Percentiles rank a stretch among this genome's conserved stretches.
These are phyloP conservation scores for Eleutherodactylus coqui DNA, from an alignment of 2,797 vertebrate species.

Conservation along the genomic window DNA sequence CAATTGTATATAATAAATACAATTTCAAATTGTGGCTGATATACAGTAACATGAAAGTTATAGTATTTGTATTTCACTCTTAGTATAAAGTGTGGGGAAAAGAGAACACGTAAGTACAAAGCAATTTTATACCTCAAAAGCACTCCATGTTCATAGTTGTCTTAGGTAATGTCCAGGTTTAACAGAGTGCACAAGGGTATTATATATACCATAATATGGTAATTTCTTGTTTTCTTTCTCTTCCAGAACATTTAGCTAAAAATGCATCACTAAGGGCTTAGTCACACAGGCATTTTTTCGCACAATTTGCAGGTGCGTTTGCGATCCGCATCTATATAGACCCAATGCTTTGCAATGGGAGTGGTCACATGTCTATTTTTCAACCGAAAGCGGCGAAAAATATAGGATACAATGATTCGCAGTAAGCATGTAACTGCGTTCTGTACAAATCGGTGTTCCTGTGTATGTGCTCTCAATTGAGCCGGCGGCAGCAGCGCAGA, in stretches of 20 bases:
- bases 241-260: slow-evolving; percentile 81
- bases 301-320: no score
- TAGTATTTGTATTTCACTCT: neutral
- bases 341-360: no score
- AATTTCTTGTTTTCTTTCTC: slow-evolving; percentile 80
- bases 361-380: no score
- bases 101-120: slow-evolving; percentile 65
- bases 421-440: no score
- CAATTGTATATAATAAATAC: slow-evolving; percentile 23
- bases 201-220: slow-evolving; percentile 80
- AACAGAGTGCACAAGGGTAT: slow-evolving; percentile 77
- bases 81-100: neutral
- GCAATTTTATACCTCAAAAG: slow-evolving; percentile 84
- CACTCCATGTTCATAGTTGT: slow-evolving; percentile 79
- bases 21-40: neutral
- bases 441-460: no score
- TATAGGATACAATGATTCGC: no score
- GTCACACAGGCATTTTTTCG: no score
- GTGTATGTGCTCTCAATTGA: no score
- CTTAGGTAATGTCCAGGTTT: slow-evolving; percentile 83
- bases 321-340: no score
- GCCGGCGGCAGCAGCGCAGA: no score
- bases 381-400: no score
- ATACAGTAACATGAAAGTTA: neutral
- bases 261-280: slow-evolving; percentile 78